Evolutionary conservation across 2,888 invertebrate species (phyloP), one percentile per base, ranked within the genome.

Genomic region (Mellilla xanthometata): DNA sequence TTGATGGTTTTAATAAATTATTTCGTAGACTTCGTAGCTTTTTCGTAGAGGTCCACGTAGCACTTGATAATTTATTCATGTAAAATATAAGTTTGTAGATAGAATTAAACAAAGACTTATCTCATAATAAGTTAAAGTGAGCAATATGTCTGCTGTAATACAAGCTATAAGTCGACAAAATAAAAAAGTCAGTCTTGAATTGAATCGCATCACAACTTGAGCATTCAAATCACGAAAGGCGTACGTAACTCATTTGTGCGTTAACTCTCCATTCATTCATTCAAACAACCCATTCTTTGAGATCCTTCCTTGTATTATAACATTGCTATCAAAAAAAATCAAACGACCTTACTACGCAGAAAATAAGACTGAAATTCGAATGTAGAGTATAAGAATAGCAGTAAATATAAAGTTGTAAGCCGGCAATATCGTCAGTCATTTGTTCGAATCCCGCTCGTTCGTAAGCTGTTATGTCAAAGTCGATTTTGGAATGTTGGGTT

Each of bases 191-290:
- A 6, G 7, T 13, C 12, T 12, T 15, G 13, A 6, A 41, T 34
- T 4, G 8, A 31, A 31, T 22, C 10, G 12, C 27, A 32, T 31
- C 28, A 22, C 5, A 15, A 26, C 28, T 35, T 30, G 10, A 2
- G 24, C 9, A 45, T 45, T 45, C 44, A 39, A 39, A 24, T 33
- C 45, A 39, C 30, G 33, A 12, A 39, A 10, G 33, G 28, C 34
- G 12, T 26, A 27, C 12, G 76, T 72, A 71, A 63, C 62, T 75
- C 73, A 75, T 81, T 80, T 73, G 73, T 75, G 74, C 73, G 60
- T 75, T 68, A 80, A 81, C 75, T 70, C 68, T 72, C 68, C 80
- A 82, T 82, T 83, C 79, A 82, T 58, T 65, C 66, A 82, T 59
- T 65, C 65, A 70, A 72, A 77, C 75, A 70, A 39, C 1, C 15